Evolutionary conservation across 1,140 invertebrate species (phyloP), one percentile per base, ranked within the genome.

Genomic region (Nomia melanderi): DNA sequence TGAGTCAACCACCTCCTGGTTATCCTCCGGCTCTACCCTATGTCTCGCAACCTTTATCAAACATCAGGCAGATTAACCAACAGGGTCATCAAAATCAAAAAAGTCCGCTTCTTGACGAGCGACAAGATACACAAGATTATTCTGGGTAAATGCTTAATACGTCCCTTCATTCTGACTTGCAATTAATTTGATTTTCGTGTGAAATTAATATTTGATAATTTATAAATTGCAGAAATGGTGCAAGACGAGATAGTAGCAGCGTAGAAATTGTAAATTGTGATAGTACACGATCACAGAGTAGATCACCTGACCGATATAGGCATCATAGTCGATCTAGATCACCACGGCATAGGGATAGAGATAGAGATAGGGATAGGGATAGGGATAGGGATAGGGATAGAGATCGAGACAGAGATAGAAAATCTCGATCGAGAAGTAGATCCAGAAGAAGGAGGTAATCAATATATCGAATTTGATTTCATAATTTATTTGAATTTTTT

Each of bases 341-440:
- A 3, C 90, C 93, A 20, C 88, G 94, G 1, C 93, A 94, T 25
- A 90, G 92, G 64, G 83, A 94, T 23, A 90, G 92, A 60, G 83
- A 93, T 20, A 91, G 94, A 67, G 94, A 95, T 62, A 92, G 94
- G 78, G 94, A 95, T n/a, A n/a, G n/a, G n/a, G n/a, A n/a, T n/a
- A n/a, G n/a, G n/a, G n/a, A n/a, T 14, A 92, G 93, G 53, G 93
- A 94, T 63, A 92, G 93, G 72, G 94, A 94, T 25, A 39, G 94
- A 81, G 94, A 95, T n/a, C 92, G 94, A 53, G 93, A 94, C 54
- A 93, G 93, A 74, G 94, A 95, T 20, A 94, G 94, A 83, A 96
- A 96, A 86, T 91, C 91, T 53, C 82, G 91, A 56, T 92, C 91
- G 5, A 86, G 91, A 72, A 90, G 91, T 14, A 87, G 92, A 79